phyloP scores from a whole-genome alignment of 2,888 invertebrate genomes.

The Acrobasis suavella region DNA sequence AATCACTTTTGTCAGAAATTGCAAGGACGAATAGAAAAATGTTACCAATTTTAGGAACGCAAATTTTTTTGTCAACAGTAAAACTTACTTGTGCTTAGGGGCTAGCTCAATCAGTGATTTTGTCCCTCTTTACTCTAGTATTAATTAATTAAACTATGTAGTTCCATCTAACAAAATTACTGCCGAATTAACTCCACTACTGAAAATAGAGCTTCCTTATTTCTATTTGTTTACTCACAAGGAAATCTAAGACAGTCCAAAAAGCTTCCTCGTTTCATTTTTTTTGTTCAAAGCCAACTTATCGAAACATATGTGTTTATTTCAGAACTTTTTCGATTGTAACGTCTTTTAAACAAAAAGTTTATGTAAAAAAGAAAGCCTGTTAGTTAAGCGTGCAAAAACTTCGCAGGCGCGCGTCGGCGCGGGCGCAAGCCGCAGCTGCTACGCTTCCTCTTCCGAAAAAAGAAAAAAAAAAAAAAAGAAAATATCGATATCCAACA shows the following conservation, averaged over 20 bases:
- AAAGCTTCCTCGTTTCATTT: neutral
- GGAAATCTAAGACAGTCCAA: neutral
- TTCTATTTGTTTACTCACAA: neutral
- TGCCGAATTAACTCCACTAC: too few species aligned
- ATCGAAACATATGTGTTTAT: conserved; percentile 17
- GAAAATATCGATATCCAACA: conserved; percentile 55
- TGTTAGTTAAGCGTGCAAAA: conserved; percentile 70
- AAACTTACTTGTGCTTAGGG: too few species aligned
- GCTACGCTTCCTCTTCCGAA: conserved; percentile 78
- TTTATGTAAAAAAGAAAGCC: conserved; percentile 51
- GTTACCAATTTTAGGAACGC: too few species aligned
- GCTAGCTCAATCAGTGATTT: too few species aligned
- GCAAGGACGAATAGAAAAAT: too few species aligned
- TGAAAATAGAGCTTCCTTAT: neutral
- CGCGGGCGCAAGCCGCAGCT: conserved; percentile 77
- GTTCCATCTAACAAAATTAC: too few species aligned
- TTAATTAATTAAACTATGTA: too few species aligned
- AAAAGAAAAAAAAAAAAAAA: too few species aligned
- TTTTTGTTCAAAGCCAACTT: neutral
- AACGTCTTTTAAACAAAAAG: conserved; percentile 22
- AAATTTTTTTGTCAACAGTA: too few species aligned
- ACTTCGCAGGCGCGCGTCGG: conserved; percentile 53
- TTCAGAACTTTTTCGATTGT: conserved; percentile 18
- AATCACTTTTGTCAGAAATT: conserved; percentile 6
- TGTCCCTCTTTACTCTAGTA: too few species aligned